A percentile compares a stretch with the other conserved stretches of the same genome.
phyloP scores from a whole-genome alignment of 2,113 vertebrate genomes.

The Syngnathus scovelli region DNA sequence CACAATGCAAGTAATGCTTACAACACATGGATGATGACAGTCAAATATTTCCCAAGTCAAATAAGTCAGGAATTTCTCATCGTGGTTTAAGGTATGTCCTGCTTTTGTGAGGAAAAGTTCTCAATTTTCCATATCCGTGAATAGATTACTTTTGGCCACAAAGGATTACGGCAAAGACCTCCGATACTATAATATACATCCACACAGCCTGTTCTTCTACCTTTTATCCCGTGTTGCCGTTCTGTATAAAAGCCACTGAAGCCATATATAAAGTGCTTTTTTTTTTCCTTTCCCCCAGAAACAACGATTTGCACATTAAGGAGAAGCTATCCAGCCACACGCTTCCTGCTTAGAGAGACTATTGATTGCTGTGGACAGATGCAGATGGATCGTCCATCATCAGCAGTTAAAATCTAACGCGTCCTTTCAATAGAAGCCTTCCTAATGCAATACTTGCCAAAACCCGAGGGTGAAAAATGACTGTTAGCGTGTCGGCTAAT shows the following conservation, averaged over 20 bases:
- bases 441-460: conserved; percentile 11
- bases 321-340: conserved; percentile 34
- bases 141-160: background rate
- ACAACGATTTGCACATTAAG: conserved; percentile 51
- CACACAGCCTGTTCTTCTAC: background rate
- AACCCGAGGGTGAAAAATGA: background rate
- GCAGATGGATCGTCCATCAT: conserved; percentile 38
- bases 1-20: conserved; percentile 17
- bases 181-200: background rate
- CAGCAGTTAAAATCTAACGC: conserved; percentile 40
- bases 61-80: background rate
- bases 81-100: background rate
- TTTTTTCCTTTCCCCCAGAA: conserved; percentile 5
- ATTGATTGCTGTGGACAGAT: conserved; percentile 51
- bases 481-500: background rate
- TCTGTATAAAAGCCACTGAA: background rate
- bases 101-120: background rate
- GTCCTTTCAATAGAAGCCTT: conserved; percentile 15
- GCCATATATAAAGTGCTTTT: background rate
- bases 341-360: conserved; percentile 37
- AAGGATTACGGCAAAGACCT: background rate
- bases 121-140: conserved; percentile 2
- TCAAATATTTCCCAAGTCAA: background rate
- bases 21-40: conserved; percentile 3
- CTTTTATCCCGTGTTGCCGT: background rate